Conservation (phyloP, 2,888 invertebrate genomes). For the Drosophila recens region DNA sequence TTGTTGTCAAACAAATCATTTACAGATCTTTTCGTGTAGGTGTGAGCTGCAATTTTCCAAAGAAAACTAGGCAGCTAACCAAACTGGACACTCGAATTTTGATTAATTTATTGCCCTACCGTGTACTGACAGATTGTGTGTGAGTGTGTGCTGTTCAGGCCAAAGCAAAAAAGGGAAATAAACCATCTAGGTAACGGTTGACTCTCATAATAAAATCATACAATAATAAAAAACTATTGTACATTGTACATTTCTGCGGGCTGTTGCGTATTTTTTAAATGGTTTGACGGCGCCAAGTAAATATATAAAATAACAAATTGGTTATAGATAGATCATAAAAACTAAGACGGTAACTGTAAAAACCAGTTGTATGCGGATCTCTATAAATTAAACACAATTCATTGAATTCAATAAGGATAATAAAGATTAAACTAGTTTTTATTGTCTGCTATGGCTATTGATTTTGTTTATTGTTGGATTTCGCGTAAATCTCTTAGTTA, state of each 20-base stretch:
- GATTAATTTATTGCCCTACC: slow-evolving; percentile 72
- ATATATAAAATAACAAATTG: slow-evolving; percentile 9
- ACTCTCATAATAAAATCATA: slow-evolving; percentile 43
- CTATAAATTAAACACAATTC: background rate
- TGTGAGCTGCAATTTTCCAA: slow-evolving; percentile 73
- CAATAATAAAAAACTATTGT: slow-evolving; percentile 15
- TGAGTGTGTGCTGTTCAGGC: slow-evolving; percentile 1
- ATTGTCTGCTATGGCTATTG: slow-evolving; percentile 2
- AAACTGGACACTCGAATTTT: slow-evolving; percentile 56
- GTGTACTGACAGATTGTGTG: slow-evolving; percentile 12
- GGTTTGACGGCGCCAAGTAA: slow-evolving; percentile 20
- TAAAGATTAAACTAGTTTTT: background rate
- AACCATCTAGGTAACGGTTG: slow-evolving; percentile 57
- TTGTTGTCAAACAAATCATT: slow-evolving; percentile 79
- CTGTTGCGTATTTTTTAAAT: slow-evolving; percentile 13
- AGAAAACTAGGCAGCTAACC: slow-evolving; percentile 50
- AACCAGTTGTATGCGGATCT: slow-evolving; percentile 3
- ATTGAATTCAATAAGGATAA: slow-evolving; percentile 5
- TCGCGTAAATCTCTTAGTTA: background rate
- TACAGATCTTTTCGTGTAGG: slow-evolving; percentile 70
- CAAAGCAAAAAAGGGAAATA: slow-evolving; percentile 20
- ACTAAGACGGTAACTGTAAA: slow-evolving; percentile 7
- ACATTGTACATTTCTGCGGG: slow-evolving; percentile 26
- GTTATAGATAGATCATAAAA: slow-evolving; percentile 10
- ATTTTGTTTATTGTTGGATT: background rate